phyloP scores from a whole-genome alignment of 1,140 invertebrate species.

The Pomacea maculata region DNA sequence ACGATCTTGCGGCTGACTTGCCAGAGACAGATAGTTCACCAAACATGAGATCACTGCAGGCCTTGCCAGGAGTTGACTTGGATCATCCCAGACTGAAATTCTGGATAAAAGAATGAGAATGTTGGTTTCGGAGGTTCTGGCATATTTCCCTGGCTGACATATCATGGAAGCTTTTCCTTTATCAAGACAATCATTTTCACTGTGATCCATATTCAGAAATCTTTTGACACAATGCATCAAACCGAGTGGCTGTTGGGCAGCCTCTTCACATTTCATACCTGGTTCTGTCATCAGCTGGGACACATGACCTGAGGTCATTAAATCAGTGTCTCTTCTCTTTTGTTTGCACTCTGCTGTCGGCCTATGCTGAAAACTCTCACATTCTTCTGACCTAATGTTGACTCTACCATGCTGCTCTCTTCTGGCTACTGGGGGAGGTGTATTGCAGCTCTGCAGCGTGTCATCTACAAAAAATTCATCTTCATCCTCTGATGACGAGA shows the following conservation, averaged over 20 bases:
- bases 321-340: too few relatives aligned
- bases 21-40: constrained; percentile 36
- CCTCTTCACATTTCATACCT: too few relatives aligned
- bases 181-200: not conserved
- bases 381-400: too few relatives aligned
- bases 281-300: too few relatives aligned
- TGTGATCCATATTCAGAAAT: not conserved
- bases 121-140: constrained; percentile 36
- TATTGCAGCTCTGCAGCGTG: too few relatives aligned
- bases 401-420: too few relatives aligned
- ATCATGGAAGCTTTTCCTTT: not conserved
- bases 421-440: too few relatives aligned
- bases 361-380: too few relatives aligned
- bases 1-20: constrained; percentile 26
- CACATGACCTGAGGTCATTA: too few relatives aligned
- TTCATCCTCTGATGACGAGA: constrained; percentile 23
- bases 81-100: constrained; percentile 46
- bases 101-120: constrained; percentile 50
- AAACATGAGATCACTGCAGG: constrained; percentile 30
- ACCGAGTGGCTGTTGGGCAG: too few relatives aligned
- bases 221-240: not conserved
- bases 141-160: not conserved
- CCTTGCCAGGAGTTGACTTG: constrained; percentile 35
- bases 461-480: constrained; percentile 1
- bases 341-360: too few relatives aligned